Evolutionary conservation across 2,888 invertebrate genomes (phyloP).

Genomic region (Amiota mariae): DNA sequence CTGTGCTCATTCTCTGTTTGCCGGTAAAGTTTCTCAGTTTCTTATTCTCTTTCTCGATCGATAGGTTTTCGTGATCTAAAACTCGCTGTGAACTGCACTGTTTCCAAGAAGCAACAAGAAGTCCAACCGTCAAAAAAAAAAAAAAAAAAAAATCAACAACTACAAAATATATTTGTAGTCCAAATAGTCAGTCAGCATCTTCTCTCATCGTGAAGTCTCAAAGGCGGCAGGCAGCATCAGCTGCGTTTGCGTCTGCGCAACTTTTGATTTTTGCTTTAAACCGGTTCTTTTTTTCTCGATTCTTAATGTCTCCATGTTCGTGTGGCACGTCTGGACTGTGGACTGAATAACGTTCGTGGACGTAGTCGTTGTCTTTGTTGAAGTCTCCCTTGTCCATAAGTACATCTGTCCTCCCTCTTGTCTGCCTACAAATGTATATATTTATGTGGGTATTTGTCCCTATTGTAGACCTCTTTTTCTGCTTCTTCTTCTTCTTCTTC

Average conservation of each 20-base stretch:
- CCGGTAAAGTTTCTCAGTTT: not conserved
- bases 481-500: not conserved
- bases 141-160: no score
- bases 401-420: not conserved
- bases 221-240: constrained; percentile 25
- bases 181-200: not conserved
- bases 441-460: no score
- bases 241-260: constrained; percentile 46
- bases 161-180: no score
- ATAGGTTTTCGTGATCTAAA: not conserved
- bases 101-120: not conserved
- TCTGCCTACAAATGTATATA: not conserved
- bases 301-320: not conserved
- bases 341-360: no score
- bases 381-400: no score
- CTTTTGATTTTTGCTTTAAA: constrained; percentile 65
- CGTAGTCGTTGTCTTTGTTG: no score
- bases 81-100: not conserved
- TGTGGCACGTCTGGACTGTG: no score
- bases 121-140: not conserved
- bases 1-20: not conserved
- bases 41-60: not conserved
- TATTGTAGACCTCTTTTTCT: no score
- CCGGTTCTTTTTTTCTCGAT: constrained; percentile 49
- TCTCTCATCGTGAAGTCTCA: not conserved